Conservation (phyloP, 2,888 invertebrate genomes). For the Poecilus cupreus region DNA sequence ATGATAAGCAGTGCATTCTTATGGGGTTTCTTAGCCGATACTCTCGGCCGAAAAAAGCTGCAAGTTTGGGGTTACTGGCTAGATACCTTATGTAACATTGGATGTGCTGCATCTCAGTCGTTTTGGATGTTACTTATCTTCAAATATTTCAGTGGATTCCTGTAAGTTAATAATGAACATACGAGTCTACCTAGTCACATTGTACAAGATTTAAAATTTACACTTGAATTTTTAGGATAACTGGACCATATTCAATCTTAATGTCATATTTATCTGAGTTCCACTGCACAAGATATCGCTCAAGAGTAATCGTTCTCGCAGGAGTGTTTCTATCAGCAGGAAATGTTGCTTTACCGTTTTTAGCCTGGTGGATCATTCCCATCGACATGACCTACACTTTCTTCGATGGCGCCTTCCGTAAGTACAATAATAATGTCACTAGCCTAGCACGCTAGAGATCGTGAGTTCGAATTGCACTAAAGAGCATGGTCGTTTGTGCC, state of each 20-base stretch:
- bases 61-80: conserved; percentile 80
- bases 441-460: no score
- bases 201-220: conserved; percentile 14
- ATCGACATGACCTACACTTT: conserved; percentile 75
- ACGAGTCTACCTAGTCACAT: no score
- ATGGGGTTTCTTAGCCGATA: conserved; percentile 88
- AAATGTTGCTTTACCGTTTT: conserved; percentile 78
- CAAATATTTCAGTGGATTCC: conserved; percentile 84
- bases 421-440: conserved; percentile 50
- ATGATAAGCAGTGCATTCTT: conserved; percentile 85
- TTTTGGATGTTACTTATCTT: conserved; percentile 80
- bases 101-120: conserved; percentile 80
- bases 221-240: conserved; percentile 72
- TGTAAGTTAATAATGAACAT: conserved; percentile 75
- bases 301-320: conserved; percentile 79
- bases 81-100: conserved; percentile 79
- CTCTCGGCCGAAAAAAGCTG: conserved; percentile 81
- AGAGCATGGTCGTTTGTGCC: no score
- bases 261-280: conserved; percentile 84
- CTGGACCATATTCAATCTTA: conserved; percentile 84
- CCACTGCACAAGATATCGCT: conserved; percentile 79
- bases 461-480: no score
- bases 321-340: conserved; percentile 81
- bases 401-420: conserved; percentile 70
- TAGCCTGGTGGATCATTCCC: conserved; percentile 85